Evolutionary conservation across 2,797 vertebrate species (phyloP).

Genomic region (Coilia nasus): DNA sequence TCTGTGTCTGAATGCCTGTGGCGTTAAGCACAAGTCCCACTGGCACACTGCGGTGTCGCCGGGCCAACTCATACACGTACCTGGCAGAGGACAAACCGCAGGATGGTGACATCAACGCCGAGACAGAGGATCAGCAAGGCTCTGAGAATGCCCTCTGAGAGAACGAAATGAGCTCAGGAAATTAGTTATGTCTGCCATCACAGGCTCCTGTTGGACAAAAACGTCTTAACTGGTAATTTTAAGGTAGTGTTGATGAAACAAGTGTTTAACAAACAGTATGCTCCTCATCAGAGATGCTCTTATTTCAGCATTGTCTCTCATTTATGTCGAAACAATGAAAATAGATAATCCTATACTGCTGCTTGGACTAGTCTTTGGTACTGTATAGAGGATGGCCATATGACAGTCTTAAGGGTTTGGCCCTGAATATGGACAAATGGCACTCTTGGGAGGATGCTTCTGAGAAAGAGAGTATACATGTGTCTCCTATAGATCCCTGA

Average conservation of each 20-base stretch:
- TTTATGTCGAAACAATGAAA: too few species aligned
- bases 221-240: not conserved
- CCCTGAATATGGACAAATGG: not conserved
- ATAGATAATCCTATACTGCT: not conserved
- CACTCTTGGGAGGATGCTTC: not conserved
- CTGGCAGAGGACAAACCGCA: constrained; percentile 46
- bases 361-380: not conserved
- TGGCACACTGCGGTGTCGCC: constrained; percentile 73
- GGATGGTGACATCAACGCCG: too few species aligned
- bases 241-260: too few species aligned
- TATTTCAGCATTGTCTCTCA: too few species aligned
- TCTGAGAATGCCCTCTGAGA: too few species aligned
- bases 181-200: too few species aligned
- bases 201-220: too few species aligned
- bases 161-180: too few species aligned
- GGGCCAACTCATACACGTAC: constrained; percentile 74
- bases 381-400: not conserved
- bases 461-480: not conserved
- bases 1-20: constrained; percentile 72
- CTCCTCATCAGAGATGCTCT: too few species aligned
- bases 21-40: constrained; percentile 68
- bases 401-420: not conserved
- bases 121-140: too few species aligned
- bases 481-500: not conserved
- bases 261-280: too few species aligned